Conservation (phyloP, 2,113 vertebrate species). For the Oryctolagus cuniculus region mOryCun1.1 NC_091442.1:23620501-23621000, state of each 20-base stretch:
- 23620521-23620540: constrained; percentile 23
- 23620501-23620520: background rate
- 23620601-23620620: constrained; percentile 37
- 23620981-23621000: no score
- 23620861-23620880: no score
- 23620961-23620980: no score
- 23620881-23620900: no score
- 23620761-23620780: constrained; percentile 42
- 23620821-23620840: no score
- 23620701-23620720: constrained; percentile 29
- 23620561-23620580: constrained; percentile 10
- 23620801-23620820: background rate
- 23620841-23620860: no score
- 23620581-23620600: constrained; percentile 40
- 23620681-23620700: constrained; percentile 28
- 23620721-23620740: constrained; percentile 21
- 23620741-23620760: background rate
- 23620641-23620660: constrained; percentile 16
- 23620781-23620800: constrained; percentile 10
- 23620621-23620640: constrained; percentile 49
- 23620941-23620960: no score
- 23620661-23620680: background rate
- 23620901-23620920: no score
- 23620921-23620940: no score
- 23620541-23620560: constrained; percentile 1